These are phyloP conservation scores for Cepaea hortensis DNA, from an alignment of 2,888 invertebrate species.

Conservation along the genomic window DNA sequence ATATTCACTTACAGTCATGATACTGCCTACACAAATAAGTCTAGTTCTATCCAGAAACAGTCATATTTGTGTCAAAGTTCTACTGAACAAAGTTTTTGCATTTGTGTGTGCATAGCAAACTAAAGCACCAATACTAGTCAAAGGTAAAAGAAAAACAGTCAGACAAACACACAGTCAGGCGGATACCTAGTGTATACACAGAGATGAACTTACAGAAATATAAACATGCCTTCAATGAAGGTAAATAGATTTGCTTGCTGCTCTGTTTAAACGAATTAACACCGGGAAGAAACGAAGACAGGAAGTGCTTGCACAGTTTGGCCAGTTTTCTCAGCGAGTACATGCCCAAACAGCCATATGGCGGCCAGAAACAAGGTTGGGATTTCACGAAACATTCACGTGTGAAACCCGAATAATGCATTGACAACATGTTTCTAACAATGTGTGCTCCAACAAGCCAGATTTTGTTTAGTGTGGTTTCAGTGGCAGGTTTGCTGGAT, in stretches of 20 bases:
- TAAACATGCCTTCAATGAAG: neutral
- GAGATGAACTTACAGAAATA: neutral
- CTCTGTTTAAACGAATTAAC: neutral
- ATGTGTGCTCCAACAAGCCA: too few relatives aligned
- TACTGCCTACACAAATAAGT: neutral
- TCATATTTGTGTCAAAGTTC: too few relatives aligned
- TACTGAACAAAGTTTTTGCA: neutral
- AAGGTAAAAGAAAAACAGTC: neutral
- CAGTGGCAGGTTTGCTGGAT: too few relatives aligned
- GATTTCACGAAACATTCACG: too few relatives aligned
- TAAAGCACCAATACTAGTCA: conserved; percentile 10
- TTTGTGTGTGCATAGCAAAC: conserved; percentile 24
- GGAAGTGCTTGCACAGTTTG: neutral
- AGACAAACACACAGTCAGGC: neutral
- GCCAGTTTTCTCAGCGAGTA: too few relatives aligned
- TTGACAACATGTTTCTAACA: too few relatives aligned
- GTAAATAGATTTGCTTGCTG: conserved; percentile 34
- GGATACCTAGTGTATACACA: neutral
- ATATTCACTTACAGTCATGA: too few relatives aligned
- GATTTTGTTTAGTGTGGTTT: too few relatives aligned
- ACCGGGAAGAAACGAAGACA: conserved; percentile 2
- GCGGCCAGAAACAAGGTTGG: too few relatives aligned
- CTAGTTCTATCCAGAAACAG: neutral
- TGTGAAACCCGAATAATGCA: too few relatives aligned
- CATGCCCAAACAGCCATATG: too few relatives aligned